phyloP scores from a whole-genome alignment of 2,113 vertebrate species.

The Mesitornis unicolor region DNA sequence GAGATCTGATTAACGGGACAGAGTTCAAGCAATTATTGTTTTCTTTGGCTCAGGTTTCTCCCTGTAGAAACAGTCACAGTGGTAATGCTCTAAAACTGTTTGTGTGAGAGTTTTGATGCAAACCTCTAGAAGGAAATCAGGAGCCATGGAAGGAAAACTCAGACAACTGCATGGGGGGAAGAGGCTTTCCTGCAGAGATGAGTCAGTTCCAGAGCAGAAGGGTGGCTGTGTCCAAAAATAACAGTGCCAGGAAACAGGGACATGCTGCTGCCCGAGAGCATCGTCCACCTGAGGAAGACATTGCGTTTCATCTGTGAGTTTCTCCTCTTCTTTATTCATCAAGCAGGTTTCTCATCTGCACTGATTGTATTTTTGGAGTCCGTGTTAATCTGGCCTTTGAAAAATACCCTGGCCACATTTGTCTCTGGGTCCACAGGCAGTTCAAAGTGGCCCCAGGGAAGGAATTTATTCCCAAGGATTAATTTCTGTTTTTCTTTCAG shows the following conservation, averaged over 20 bases:
- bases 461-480: neutral
- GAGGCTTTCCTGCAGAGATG: constrained; percentile 41
- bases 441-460: neutral
- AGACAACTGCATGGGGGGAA: neutral
- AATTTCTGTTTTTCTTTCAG: neutral
- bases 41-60: neutral
- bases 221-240: neutral
- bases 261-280: rapidly evolving
- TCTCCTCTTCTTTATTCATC: neutral
- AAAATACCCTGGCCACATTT: neutral
- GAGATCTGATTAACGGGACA: neutral
- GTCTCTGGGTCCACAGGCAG: neutral
- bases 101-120: neutral
- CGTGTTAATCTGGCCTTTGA: neutral
- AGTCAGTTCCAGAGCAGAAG: constrained; percentile 45
- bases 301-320: neutral
- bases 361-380: neutral
- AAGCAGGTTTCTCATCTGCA: neutral
- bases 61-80: neutral
- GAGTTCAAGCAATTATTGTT: neutral
- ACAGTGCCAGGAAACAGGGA: neutral
- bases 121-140: constrained; percentile 25
- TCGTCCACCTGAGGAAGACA: neutral
- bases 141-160: neutral
- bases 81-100: neutral